phyloP scores from a whole-genome alignment of 2,113 vertebrate genomes.

The Corapipo altera region DNA sequence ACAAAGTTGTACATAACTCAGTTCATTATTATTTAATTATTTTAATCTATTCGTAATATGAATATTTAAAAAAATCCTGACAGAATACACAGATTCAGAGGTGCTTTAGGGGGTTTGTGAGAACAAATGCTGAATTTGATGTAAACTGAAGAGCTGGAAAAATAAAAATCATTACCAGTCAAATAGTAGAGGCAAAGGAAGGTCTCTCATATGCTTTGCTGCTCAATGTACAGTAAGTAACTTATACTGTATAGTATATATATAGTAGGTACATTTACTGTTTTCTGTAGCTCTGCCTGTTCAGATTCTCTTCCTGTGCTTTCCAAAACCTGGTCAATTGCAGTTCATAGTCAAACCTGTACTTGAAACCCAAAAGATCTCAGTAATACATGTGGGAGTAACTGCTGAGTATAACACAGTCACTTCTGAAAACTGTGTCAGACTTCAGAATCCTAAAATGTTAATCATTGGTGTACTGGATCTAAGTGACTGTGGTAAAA shows the following conservation, averaged over 20 bases:
- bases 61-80: neutral
- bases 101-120: neutral
- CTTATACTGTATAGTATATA: neutral
- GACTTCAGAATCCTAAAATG: neutral
- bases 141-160: neutral
- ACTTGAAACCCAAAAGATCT: neutral
- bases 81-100: neutral
- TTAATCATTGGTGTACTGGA: neutral
- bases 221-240: neutral
- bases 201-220: neutral
- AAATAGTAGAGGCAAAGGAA: neutral
- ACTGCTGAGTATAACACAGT: neutral
- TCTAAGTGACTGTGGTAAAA: neutral
- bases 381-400: neutral
- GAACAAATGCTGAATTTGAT: neutral
- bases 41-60: neutral
- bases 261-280: fast-evolving
- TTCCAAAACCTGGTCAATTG: neutral
- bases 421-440: neutral
- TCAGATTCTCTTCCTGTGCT: neutral
- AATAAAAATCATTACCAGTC: neutral
- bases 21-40: neutral
- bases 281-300: neutral
- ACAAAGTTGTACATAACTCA: neutral
- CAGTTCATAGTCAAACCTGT: neutral